Conservation (phyloP, 2,888 invertebrate species). For the Ormyrus rosae region DNA sequence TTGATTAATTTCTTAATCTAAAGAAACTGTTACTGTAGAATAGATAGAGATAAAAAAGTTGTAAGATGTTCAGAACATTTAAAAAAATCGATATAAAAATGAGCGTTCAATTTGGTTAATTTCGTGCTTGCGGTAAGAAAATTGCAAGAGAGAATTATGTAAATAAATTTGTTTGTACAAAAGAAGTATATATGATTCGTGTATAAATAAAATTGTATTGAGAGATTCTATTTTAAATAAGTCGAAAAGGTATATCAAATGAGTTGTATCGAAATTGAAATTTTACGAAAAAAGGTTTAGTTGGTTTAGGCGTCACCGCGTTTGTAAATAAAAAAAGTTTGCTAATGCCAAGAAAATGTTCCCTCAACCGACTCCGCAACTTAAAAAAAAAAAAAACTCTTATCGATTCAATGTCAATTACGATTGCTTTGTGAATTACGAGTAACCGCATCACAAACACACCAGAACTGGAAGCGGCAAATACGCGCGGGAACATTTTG, state of each 20-base stretch:
- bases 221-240: constrained; percentile 43
- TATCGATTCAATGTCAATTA: constrained; percentile 46
- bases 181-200: constrained; percentile 11
- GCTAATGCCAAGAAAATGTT: constrained; percentile 18
- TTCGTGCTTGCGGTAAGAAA: neutral
- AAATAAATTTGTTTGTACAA: constrained; percentile 52
- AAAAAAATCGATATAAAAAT: neutral
- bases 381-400: neutral
- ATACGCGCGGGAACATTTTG: constrained; percentile 1
- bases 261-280: constrained; percentile 37
- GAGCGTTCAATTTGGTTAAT: neutral
- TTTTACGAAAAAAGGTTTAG: constrained; percentile 5
- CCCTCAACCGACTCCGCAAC: neutral
- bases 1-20: too few species aligned
- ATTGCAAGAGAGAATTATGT: constrained; percentile 11
- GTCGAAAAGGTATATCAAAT: constrained; percentile 24
- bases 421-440: constrained; percentile 4
- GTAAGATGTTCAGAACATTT: too few species aligned
- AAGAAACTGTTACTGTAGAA: too few species aligned
- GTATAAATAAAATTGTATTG: constrained; percentile 24
- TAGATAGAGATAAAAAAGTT: too few species aligned
- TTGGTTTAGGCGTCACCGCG: neutral
- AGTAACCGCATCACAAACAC: neutral
- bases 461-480: neutral
- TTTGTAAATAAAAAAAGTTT: constrained; percentile 23